Base-by-base conservation (phyloP, 1,140 invertebrate species). In the Drosophila nebulosa region DNA sequence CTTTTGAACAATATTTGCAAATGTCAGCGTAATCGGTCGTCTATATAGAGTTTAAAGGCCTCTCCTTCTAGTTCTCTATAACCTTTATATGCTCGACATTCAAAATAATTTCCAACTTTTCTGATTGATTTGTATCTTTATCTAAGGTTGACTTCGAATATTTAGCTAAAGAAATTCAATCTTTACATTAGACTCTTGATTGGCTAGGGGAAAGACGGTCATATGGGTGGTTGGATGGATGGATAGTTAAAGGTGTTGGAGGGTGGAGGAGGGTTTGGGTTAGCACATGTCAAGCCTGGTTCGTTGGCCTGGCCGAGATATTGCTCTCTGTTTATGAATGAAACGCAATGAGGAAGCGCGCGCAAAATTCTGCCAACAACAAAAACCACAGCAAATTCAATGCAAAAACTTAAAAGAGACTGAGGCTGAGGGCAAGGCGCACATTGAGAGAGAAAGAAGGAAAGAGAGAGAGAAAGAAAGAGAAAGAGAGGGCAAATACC, bases 261-360 rank as follows among this genome's bases (percentile, higher is more conserved):
- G 26, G 6, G 16, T 6, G 21, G 30, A 35, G 21, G 64, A 10
- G 26, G 62, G 58, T 42, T 46, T 46, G 39, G 39, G 39, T 46
- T 46, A 79, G 66, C 77, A 78, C 77, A 78, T 79, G 75, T 70
- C 60, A 76, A 85, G 73, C 73, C 78, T 77, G 60, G 81, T 85
- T 85, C 81, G 81, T 86, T 86, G 81, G 81, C 78, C 81, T 86
- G 81, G 83, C 81, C 83, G 80, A 84, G 74, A 85, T 85, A 73
- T 75, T 27, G 66, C 81, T 85, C 81, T 85, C 81, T 85, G 83
- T 86, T 88, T 88, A 88, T 88, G 83, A 88, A 88, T 88, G 83
- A 88, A 88, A 88, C 83, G 68, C 78, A 86, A 88, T 65, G 83
- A 88, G 83, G 83, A 88, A 86, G 74, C 83, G 75, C 65, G 74